Evolutionary conservation across 1,140 invertebrate species (phyloP).

Genomic region (Antheraea pernyi): DNA sequence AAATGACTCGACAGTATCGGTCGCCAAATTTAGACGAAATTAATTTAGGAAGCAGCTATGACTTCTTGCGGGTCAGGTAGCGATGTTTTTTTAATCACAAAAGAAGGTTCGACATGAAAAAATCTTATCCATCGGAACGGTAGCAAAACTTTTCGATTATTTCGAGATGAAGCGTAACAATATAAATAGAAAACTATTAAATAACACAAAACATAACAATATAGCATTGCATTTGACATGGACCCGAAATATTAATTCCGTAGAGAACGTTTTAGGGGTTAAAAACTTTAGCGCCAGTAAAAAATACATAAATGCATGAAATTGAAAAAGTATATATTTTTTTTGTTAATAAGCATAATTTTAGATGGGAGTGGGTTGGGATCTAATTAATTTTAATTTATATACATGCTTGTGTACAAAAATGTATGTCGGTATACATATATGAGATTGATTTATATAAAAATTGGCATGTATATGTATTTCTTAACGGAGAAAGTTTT

Average conservation of each 20-base stretch:
- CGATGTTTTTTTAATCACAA: conserved; percentile 45
- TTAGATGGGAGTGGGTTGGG: neutral
- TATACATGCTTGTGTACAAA: no score
- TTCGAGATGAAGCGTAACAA: conserved; percentile 56
- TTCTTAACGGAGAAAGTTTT: no score
- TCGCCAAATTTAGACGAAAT: conserved; percentile 64
- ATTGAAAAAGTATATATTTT: neutral
- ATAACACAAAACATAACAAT: conserved; percentile 43
- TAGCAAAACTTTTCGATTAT: conserved; percentile 68
- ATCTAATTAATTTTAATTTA: neutral
- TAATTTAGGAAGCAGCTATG: conserved; percentile 65
- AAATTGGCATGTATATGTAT: no score
- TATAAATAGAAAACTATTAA: conserved; percentile 73
- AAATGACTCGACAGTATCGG: conserved; percentile 68
- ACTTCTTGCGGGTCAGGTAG: conserved; percentile 60
- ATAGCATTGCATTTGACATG: conserved; percentile 39
- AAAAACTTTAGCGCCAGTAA: conserved; percentile 20
- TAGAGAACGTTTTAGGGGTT: conserved; percentile 29
- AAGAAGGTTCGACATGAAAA: conserved; percentile 38
- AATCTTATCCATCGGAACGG: conserved; percentile 50
- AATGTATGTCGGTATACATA: no score
- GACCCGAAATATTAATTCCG: conserved; percentile 39
- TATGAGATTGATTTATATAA: no score
- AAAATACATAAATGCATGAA: neutral
- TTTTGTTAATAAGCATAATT: neutral